Evolutionary conservation across 2,113 vertebrate genomes (phyloP), one percentile per base, ranked within the genome.

Genomic region (Anhinga rufa): DNA sequence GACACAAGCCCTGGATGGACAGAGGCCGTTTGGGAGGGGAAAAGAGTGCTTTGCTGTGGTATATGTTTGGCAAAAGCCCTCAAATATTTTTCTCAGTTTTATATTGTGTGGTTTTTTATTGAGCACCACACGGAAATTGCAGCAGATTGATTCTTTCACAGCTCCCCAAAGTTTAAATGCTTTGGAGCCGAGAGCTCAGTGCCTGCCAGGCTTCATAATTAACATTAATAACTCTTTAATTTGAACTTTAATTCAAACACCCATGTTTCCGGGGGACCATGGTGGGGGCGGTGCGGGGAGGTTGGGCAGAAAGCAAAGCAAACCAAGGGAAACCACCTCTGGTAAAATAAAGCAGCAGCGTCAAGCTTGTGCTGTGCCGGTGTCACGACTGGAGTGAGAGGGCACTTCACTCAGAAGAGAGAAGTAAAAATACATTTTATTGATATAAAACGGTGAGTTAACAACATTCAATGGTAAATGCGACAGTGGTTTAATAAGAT

Each of bases 81-180:
- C 54, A 76, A 91, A 93, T 85, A 62, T 86, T 95, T 95, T 85
- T 79, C 86, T 66, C 61, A 60, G 78, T 80, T 96, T 93, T 72
- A 76, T 55, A 58, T 77, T 76, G 49, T 57, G 46, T 69, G 31
- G 7, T 57, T 82, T 86, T 92, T 88, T 80, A 82, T 76, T 74
- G 81, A 95, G 78, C 74, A 42, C 40, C 46, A 62, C 46, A 82
- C 28, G 65, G 80, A 82, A 84, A 85, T 38, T 38, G 70, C 62
- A 97, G 66, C 91, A 97, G 94, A 97, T 92, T 89, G 66, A 94
- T 96, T 88, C 54, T 80, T 95, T 95, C 88, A 46, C 91, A 86
- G 87, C 64, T 96, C 88, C 94, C 90, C 60, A 40, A 81, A 93
- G 94, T 4, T 72, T 66, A 86, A 95, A 89, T 29, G 60, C 57